These are phyloP conservation scores for Channa striata DNA, from an alignment of 2,797 vertebrate species.

Conservation along the genomic window DNA sequence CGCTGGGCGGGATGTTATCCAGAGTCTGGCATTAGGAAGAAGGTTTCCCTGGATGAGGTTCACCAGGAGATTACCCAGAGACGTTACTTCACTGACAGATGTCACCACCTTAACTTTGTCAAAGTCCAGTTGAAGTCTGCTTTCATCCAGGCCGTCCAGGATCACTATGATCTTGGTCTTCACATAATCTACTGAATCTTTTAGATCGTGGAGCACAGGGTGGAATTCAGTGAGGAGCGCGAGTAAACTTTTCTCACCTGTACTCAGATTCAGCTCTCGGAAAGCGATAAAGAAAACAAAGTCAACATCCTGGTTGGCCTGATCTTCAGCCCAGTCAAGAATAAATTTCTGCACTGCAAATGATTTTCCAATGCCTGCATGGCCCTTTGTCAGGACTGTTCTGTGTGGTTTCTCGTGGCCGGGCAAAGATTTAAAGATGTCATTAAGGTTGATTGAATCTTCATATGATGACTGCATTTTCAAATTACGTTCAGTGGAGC, in stretches of 20 bases:
- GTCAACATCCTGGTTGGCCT: slow-evolving; percentile 31
- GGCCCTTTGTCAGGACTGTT: slow-evolving; percentile 55
- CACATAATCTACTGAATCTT: not conserved
- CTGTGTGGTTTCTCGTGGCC: not conserved
- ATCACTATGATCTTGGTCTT: slow-evolving; percentile 35
- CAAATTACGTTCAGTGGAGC: not conserved
- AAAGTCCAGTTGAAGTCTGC: slow-evolving; percentile 51
- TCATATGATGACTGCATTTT: rapidly evolving
- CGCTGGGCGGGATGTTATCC: slow-evolving; percentile 68
- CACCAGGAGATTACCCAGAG: slow-evolving; percentile 42
- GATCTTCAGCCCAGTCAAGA: slow-evolving; percentile 64
- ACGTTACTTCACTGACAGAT: slow-evolving; percentile 24
- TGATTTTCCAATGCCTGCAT: slow-evolving; percentile 72
- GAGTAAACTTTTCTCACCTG: slow-evolving; percentile 18
- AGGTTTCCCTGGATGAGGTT: slow-evolving; percentile 66
- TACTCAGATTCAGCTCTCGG: slow-evolving; percentile 47
- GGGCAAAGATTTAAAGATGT: slow-evolving; percentile 24
- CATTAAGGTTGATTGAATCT: not conserved
- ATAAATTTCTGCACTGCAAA: slow-evolving; percentile 69
- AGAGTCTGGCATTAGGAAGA: slow-evolving; percentile 44
- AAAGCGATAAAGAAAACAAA: slow-evolving; percentile 61
- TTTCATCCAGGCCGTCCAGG: slow-evolving; percentile 73
- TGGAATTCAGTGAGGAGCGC: slow-evolving; percentile 50
- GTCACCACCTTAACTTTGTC: not conserved
- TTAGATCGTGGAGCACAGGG: rapidly evolving